phyloP scores from a whole-genome alignment of 2,113 vertebrate species.

The Pterocles burchelli region DNA sequence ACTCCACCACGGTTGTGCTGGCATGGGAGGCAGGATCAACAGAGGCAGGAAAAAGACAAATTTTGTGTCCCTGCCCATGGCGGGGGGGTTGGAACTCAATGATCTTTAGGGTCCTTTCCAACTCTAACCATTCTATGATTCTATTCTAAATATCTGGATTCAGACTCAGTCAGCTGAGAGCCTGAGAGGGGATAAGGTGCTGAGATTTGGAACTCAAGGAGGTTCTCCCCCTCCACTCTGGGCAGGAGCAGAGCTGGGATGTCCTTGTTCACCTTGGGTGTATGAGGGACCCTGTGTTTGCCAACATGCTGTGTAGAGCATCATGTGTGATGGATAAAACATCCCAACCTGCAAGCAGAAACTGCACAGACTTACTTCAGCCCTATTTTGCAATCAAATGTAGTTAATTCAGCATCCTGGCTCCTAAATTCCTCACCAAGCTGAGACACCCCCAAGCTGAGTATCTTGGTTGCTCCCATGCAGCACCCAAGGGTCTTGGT shows the following conservation, averaged over 20 bases:
- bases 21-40: background rate
- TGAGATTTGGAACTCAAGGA: background rate
- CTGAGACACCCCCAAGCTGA: background rate
- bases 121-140: too few species aligned
- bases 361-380: background rate
- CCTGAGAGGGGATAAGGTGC: background rate
- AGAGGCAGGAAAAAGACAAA: background rate
- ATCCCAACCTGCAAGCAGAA: background rate
- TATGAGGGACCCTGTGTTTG: background rate
- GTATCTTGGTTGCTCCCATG: background rate
- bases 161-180: background rate
- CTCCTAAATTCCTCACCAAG: background rate
- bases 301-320: background rate
- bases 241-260: background rate
- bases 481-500: background rate
- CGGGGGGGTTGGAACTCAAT: too few species aligned
- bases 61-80: too few species aligned
- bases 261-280: background rate
- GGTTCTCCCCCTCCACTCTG: background rate
- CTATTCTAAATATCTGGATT: background rate
- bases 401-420: background rate
- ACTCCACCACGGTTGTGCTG: background rate
- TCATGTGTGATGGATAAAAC: background rate
- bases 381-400: background rate
- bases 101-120: too few species aligned